Base-by-base conservation (phyloP, 1,140 invertebrate species). In the Steinernema feltiae region DNA sequence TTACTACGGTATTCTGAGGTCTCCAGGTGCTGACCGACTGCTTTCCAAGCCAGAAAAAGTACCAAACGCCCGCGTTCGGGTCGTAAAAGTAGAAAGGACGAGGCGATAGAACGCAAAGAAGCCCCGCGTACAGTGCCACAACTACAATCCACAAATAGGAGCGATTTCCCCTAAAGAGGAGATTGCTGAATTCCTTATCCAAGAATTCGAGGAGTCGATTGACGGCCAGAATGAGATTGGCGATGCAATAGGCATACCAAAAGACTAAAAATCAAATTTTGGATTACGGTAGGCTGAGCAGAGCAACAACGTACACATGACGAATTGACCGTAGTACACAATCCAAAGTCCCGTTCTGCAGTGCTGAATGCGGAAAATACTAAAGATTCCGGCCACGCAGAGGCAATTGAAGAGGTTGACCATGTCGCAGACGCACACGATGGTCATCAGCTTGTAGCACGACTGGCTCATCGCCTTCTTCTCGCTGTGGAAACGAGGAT, bases 1-100 rank as follows among this genome's bases (percentile, higher is more conserved):
- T n/a, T n/a, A 46, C 41, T 46, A 46, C 7, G n/a, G 41, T 46
- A n/a, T 46, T 46, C 41, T 46, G n/a, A 7, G 41, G 7, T 46
- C 7, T n/a, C 41, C 7, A 46, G 41, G 7, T n/a, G n/a, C n/a
- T n/a, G n/a, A n/a, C n/a, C n/a, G n/a, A n/a, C n/a, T 27, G 7
- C 24, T 63, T 21, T 63, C 53, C 53, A 27, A 63, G 35, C 53
- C 53, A 63, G 53, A 63, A 63, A 27, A 63, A 63, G 53, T 63
- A 63, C 53, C 53, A 63, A 15, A 63, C 53, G 7, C 53, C 53
- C 3, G 53, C 53, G 53, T 63, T 27, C 7, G 53, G 24, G 15
- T 63, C 53, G 24, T 63, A 63, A n/a, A 63, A n/a, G 53, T 63
- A 63, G 53, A 63, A 63, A 7, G 53, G 53, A n/a, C 24, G 15